A percentile compares a stretch with the other conserved stretches of the same genome.
Conservation (phyloP, 2,797 vertebrate species). For the Coluber constrictor region DNA sequence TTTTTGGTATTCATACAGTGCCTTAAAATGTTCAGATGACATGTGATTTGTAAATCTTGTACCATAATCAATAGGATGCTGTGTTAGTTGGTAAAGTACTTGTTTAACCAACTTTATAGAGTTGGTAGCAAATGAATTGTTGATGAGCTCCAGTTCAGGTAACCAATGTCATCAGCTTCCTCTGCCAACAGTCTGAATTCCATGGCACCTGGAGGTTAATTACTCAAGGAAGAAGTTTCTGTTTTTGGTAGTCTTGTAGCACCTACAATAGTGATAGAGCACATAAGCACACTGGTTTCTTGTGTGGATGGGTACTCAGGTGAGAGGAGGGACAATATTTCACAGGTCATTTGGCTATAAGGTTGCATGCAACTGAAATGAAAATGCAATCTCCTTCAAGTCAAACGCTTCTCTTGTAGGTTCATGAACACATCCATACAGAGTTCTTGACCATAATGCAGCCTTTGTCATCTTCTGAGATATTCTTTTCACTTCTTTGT, state of each 20-base stretch:
- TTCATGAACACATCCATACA: not conserved
- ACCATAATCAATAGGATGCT: not conserved
- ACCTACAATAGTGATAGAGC: not conserved
- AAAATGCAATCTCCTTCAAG: not conserved
- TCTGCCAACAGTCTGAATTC: not conserved
- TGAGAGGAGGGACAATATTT: not conserved
- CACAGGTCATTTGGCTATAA: not conserved
- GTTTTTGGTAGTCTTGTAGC: no score
- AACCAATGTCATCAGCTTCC: not conserved
- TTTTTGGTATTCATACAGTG: not conserved
- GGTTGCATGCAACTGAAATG: not conserved
- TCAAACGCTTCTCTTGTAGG: not conserved
- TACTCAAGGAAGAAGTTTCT: not conserved
- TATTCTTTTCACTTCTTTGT: not conserved
- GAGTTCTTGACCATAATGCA: not conserved
- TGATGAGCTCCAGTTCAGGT: not conserved
- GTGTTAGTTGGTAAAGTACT: not conserved
- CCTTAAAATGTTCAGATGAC: not conserved
- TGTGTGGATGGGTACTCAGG: not conserved
- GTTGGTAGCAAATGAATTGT: not conserved
- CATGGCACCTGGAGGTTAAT: not conserved
- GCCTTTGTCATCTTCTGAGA: not conserved
- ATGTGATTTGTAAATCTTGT: not conserved
- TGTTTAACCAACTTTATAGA: not conserved
- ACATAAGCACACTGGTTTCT: no score